Base-by-base conservation (phyloP, 2,888 invertebrate species). In the Perizoma affinitatum region DNA sequence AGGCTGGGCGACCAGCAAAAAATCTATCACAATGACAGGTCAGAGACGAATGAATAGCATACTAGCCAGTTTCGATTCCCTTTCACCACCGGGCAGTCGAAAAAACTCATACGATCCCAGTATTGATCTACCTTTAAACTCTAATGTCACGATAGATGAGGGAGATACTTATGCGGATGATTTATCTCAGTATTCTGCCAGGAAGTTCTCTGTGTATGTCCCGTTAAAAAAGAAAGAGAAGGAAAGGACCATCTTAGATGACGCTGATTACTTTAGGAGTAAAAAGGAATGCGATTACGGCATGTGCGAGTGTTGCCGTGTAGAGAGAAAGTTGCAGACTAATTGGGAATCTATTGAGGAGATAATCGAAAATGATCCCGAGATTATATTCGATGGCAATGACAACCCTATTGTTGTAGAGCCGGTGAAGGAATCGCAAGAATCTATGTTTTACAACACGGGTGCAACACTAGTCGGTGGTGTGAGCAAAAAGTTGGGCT, bases 1-100 rank as follows among this genome's bases (percentile, higher is more conserved):
- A 72, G 97, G 97, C 64, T 98, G 98, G 98, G 96, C 96, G 22
- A 93, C 95, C 0, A 93, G 94, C 5, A 95, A 96, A 82, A 96
- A 95, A 84, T 95, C 96, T 6, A 88, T 93, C 71, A 92, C 94
- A 47, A 96, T 96, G 95, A 96, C 97, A 94, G 96, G 96, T 95
- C 94, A 93, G 90, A 74, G 82, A 83, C 72, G 88, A 79, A 84
- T 82, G 60, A 72, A 64, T 84, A 90, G 88, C 81, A 79, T 84
- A 71, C 68, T 50, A 22, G 47, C 54, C 50, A 82, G 78, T 74
- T 60, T 76, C 41, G 86, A 86, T 2, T 66, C 71, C 5, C 45
- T 68, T 5, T 73, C 79, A 6, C 72, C 74, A n/a, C 67, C 76
- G 11, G 74, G 75, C 43, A 82, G 76, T 70, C 73, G 80, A 51